These are phyloP conservation scores for Chaetogeoica ovagalla DNA, from an alignment of 2,888 invertebrate species.

Conservation along the genomic window DNA sequence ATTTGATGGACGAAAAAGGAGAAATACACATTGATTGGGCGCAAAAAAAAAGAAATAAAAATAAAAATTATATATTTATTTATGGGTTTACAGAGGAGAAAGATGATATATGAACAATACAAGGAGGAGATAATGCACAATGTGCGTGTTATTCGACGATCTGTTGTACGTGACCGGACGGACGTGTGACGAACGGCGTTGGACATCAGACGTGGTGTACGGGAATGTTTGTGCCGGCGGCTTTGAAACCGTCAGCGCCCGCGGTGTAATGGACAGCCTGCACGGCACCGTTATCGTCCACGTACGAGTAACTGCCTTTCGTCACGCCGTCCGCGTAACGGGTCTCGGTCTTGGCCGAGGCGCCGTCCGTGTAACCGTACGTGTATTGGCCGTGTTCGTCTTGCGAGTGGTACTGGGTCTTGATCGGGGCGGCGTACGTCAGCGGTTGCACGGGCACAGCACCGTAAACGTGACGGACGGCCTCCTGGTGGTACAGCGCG, in stretches of 20 bases:
- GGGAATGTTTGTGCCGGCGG: constrained; percentile 62
- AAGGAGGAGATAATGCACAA: background rate
- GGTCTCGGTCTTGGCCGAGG: constrained; percentile 59
- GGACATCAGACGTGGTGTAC: constrained; percentile 54
- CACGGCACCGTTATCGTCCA: constrained; percentile 60
- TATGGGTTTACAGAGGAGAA: background rate
- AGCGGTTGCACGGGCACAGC: background rate
- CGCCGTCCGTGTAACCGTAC: constrained; percentile 59
- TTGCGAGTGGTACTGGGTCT: constrained; percentile 57
- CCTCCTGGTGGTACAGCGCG: too few relatives aligned
- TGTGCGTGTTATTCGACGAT: constrained; percentile 1
- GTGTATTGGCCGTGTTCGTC: constrained; percentile 61
- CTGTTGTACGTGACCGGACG: too few relatives aligned
- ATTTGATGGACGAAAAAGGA: too few relatives aligned
- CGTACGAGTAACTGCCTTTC: constrained; percentile 61
- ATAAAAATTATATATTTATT: background rate
- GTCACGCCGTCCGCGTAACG: constrained; percentile 60
- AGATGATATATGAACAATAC: background rate
- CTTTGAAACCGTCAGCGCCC: constrained; percentile 62
- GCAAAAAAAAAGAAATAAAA: too few relatives aligned
- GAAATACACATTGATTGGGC: too few relatives aligned
- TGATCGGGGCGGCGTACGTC: constrained; percentile 55
- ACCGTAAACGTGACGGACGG: too few relatives aligned
- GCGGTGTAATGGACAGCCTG: constrained; percentile 61
- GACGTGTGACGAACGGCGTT: too few relatives aligned